Evolutionary conservation across 2,113 vertebrate species (phyloP).

Genomic region (Kryptolebias marmoratus): DNA sequence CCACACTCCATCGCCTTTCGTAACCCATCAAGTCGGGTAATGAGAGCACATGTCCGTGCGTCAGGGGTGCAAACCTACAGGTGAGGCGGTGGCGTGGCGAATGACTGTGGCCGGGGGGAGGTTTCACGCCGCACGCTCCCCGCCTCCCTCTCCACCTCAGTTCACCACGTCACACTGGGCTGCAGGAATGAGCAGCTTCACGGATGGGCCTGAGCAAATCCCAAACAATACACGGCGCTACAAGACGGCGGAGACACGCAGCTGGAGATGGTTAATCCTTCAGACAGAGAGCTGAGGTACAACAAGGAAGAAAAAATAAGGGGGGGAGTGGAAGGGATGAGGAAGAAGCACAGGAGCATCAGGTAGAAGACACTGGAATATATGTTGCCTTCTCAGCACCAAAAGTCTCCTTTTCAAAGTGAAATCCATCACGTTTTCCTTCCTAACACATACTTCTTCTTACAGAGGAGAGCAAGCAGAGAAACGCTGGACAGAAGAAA

Average conservation of each 20-base stretch:
- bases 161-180: conserved; percentile 59
- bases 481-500: conserved; percentile 59
- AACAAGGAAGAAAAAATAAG: conserved; percentile 33
- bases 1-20: conserved; percentile 53
- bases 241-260: conserved; percentile 68
- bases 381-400: conserved; percentile 46
- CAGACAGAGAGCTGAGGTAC: conserved; percentile 62
- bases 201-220: conserved; percentile 60
- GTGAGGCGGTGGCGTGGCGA: conserved; percentile 55
- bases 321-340: conserved; percentile 16
- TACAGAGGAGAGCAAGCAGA: conserved; percentile 49
- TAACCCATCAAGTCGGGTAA: conserved; percentile 60
- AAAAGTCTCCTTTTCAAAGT: conserved; percentile 58
- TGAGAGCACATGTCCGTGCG: conserved; percentile 42
- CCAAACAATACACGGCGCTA: conserved; percentile 65
- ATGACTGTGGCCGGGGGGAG: conserved; percentile 58
- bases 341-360: conserved; percentile 57
- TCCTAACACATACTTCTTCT: conserved; percentile 72
- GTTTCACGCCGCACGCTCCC: conserved; percentile 1
- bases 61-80: conserved; percentile 30
- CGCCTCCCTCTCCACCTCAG: conserved; percentile 26
- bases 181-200: conserved; percentile 64
- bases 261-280: conserved; percentile 77
- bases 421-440: conserved; percentile 74
- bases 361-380: conserved; percentile 67